Evolutionary conservation across 2,113 vertebrate species (phyloP).

Genomic region (Bubalus kerabau): DNA sequence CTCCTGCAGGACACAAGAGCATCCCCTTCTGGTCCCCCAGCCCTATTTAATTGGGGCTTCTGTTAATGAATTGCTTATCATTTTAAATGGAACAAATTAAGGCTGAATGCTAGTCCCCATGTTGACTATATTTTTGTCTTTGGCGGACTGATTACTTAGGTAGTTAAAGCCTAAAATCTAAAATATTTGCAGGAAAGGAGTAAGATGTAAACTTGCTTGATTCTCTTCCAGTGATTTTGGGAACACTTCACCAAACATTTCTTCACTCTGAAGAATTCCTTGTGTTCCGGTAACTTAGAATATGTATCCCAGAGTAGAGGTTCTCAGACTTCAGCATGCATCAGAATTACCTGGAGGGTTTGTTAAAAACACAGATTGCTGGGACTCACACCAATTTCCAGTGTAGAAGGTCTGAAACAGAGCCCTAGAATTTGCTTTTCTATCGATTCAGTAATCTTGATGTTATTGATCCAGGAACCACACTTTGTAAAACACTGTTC

Average conservation of each 20-base stretch:
- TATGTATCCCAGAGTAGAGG: background rate
- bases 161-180: background rate
- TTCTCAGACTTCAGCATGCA: background rate
- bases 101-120: no score
- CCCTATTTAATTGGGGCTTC: background rate
- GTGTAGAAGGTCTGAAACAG: background rate
- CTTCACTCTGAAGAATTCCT: background rate
- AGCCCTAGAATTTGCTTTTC: background rate
- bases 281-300: accelerated
- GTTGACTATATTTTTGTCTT: background rate
- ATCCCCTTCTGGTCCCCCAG: background rate
- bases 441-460: background rate
- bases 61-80: background rate
- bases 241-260: background rate
- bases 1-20: background rate
- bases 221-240: background rate
- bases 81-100: background rate
- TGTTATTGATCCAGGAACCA: background rate
- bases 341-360: background rate
- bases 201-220: background rate
- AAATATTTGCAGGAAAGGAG: background rate
- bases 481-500: background rate
- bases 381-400: accelerated
- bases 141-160: background rate
- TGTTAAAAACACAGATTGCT: background rate